Percentiles rank a stretch among this genome's conserved stretches.
These are phyloP conservation scores for Molothrus ater DNA, from an alignment of 2,797 vertebrate genomes.

Conservation along the genomic window DNA sequence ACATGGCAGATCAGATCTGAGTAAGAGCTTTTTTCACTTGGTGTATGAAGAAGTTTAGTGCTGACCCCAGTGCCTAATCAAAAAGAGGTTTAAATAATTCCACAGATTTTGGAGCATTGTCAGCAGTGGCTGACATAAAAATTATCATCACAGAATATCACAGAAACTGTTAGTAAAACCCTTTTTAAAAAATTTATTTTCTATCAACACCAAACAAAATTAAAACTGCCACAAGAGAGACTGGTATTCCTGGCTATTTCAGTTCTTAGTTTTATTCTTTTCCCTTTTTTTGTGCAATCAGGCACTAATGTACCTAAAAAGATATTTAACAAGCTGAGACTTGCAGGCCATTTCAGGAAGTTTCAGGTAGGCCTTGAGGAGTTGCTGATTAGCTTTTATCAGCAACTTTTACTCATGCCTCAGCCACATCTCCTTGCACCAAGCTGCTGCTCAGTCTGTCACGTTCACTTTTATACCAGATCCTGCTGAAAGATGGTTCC, in stretches of 20 bases:
- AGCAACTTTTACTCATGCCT: background rate
- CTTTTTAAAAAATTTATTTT: background rate
- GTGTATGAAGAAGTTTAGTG: background rate
- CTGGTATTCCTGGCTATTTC: background rate
- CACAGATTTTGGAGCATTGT: background rate
- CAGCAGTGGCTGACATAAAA: background rate
- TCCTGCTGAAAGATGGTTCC: background rate
- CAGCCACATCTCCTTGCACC: background rate
- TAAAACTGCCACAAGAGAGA: background rate
- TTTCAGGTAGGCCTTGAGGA: background rate
- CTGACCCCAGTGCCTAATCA: background rate
- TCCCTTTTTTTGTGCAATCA: background rate
- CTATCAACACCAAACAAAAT: background rate
- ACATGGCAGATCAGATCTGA: background rate
- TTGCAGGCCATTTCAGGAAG: background rate
- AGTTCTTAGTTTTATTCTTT: background rate
- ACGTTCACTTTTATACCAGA: background rate
- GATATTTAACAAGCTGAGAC: background rate
- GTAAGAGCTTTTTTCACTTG: background rate
- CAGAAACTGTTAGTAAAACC: background rate
- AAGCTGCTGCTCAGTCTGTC: background rate
- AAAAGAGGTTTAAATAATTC: background rate
- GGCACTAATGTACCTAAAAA: background rate
- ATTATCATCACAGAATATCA: background rate
- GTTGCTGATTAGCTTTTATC: background rate